These are phyloP conservation scores for Anabacerthia variegaticeps DNA, from an alignment of 2,797 vertebrate genomes.

Conservation along the genomic window DNA sequence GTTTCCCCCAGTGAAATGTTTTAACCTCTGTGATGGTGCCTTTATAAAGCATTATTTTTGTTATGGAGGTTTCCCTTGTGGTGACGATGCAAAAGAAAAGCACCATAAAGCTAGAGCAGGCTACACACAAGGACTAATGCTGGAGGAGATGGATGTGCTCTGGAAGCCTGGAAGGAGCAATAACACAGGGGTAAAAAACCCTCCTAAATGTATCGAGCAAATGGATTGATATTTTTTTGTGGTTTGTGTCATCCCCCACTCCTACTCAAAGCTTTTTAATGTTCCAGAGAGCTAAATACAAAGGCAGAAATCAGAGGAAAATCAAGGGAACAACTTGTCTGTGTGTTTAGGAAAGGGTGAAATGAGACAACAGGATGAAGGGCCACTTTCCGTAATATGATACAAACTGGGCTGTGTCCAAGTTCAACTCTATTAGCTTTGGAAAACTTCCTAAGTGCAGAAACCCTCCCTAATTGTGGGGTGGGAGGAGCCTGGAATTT, in stretches of 20 bases:
- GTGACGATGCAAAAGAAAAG: not conserved
- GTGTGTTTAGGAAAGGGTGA: not conserved
- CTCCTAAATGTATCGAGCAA: not conserved
- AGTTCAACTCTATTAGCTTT: not conserved
- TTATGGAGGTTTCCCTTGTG: not conserved
- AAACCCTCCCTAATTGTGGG: not conserved
- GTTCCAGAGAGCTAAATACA: not conserved
- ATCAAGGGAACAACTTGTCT: not conserved
- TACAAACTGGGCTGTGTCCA: not conserved
- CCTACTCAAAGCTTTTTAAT: not conserved
- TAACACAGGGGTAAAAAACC: not conserved
- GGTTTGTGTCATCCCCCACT: not conserved
- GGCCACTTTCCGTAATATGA: not conserved
- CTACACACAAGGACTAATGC: not conserved
- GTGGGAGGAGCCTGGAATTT: not conserved
- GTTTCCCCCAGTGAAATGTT: not conserved
- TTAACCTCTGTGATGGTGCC: not conserved
- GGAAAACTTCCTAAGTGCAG: not conserved
- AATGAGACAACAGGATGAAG: not conserved
- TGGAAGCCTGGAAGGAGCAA: not conserved
- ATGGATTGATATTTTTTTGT: not conserved
- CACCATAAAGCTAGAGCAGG: not conserved
- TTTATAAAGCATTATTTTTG: not conserved
- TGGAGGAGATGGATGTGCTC: not conserved
- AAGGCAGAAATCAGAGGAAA: not conserved